Percentiles rank a stretch among this genome's conserved stretches.
phyloP scores from a whole-genome alignment of 1,140 invertebrate genomes.

The Cydia fagiglandana region DNA sequence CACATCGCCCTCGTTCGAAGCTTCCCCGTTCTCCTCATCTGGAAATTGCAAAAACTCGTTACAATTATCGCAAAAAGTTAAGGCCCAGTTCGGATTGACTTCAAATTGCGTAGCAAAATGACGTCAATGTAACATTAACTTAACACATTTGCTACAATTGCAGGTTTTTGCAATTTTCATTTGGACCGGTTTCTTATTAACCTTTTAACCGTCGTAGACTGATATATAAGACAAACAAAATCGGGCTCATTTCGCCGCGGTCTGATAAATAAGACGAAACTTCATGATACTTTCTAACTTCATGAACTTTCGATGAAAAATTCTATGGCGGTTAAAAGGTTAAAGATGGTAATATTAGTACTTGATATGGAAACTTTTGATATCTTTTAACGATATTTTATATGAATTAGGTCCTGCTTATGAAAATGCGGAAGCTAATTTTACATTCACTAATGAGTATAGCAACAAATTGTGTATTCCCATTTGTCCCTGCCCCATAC shows the following conservation, averaged over 20 bases:
- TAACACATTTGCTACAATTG: conserved; percentile 27
- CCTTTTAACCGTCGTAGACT: too few relatives aligned
- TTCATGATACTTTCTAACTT: too few relatives aligned
- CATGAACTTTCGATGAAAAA: too few relatives aligned
- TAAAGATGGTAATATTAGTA: not conserved
- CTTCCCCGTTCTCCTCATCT: not conserved
- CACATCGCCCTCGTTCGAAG: too few relatives aligned
- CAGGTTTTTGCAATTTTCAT: conserved; percentile 28
- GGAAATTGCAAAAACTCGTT: conserved; percentile 14
- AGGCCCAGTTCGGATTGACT: conserved; percentile 4
- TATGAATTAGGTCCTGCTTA: not conserved
- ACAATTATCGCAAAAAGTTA: conserved; percentile 26
- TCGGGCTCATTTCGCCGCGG: too few relatives aligned
- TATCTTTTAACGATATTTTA: not conserved
- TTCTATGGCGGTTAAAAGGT: too few relatives aligned
- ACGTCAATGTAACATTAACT: conserved; percentile 30
- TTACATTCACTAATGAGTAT: conserved; percentile 1
- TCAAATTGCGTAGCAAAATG: conserved; percentile 26
- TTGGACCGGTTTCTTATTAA: not conserved
- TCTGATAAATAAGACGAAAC: too few relatives aligned
- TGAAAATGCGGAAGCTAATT: conserved; percentile 25
- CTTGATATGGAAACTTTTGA: too few relatives aligned
- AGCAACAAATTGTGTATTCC: not conserved
- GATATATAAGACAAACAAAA: too few relatives aligned
- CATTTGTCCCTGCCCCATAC: not conserved